Evolutionary conservation across 2,797 vertebrate genomes (phyloP).

Genomic region (Paratrypauchen microcephalus): DNA sequence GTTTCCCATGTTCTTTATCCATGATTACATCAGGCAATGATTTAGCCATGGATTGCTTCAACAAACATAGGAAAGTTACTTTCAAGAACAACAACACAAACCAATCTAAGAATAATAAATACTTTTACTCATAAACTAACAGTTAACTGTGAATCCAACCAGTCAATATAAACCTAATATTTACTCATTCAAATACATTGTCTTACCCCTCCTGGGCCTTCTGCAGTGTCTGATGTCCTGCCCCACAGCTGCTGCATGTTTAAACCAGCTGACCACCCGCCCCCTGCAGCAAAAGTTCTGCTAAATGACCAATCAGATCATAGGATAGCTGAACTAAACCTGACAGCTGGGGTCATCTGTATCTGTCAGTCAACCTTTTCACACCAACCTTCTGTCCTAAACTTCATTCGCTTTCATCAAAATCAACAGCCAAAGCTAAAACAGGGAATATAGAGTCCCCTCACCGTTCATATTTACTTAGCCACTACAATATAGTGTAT

Average conservation of each 20-base stretch:
- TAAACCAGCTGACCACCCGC: slow-evolving; percentile 66
- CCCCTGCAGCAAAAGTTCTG: slow-evolving; percentile 61
- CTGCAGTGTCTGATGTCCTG: slow-evolving; percentile 57
- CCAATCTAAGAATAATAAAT: background rate
- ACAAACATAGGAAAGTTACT: background rate
- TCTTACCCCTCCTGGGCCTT: slow-evolving; percentile 73
- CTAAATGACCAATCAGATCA: slow-evolving; percentile 72
- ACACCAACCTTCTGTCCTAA: background rate
- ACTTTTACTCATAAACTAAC: background rate
- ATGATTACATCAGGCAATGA: background rate
- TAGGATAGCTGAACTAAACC: slow-evolving; percentile 33
- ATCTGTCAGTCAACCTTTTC: slow-evolving; percentile 67
- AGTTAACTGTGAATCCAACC: too few species aligned
- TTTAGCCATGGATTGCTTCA: background rate
- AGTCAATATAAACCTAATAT: background rate
- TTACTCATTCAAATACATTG: slow-evolving; percentile 18
- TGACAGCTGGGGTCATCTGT: slow-evolving; percentile 73
- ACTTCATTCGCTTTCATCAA: slow-evolving; percentile 16
- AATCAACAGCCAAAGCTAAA: slow-evolving; percentile 6
- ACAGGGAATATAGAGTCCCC: slow-evolving; percentile 6
- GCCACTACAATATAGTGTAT: background rate
- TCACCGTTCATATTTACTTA: background rate
- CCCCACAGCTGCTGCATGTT: slow-evolving; percentile 73
- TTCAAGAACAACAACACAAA: background rate
- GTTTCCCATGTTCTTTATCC: background rate